These are phyloP conservation scores for Stenodema calcarata DNA, from an alignment of 2,888 invertebrate species.

Conservation along the genomic window DNA sequence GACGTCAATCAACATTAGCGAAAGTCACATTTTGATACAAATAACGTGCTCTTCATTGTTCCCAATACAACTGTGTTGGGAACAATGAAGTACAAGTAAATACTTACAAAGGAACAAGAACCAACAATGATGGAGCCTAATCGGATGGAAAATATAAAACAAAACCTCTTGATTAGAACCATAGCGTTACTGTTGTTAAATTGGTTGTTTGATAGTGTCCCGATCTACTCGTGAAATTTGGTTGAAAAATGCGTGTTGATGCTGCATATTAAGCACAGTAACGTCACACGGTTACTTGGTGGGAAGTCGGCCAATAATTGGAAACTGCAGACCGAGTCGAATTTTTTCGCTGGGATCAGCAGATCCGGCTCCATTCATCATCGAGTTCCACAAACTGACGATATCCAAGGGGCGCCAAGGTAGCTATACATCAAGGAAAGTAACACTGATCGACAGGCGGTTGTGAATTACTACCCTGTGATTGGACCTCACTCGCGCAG, in stretches of 20 bases:
- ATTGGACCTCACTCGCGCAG: neutral
- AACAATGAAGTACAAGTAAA: neutral
- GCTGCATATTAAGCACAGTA: neutral
- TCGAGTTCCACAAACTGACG: neutral
- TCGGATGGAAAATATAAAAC: conserved; percentile 43
- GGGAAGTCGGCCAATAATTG: neutral
- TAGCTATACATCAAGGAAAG: neutral
- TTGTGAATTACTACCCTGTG: neutral
- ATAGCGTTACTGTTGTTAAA: neutral
- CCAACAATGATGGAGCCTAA: conserved; percentile 45
- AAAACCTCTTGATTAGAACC: conserved; percentile 45
- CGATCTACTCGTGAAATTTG: too few relatives aligned
- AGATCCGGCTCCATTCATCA: neutral
- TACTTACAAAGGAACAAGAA: conserved; percentile 31
- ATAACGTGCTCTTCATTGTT: too few relatives aligned
- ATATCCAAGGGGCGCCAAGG: neutral
- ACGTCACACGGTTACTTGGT: neutral
- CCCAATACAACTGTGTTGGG: too few relatives aligned
- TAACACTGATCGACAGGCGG: neutral
- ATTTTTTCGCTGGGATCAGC: neutral
- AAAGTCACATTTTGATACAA: too few relatives aligned
- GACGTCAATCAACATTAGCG: too few relatives aligned
- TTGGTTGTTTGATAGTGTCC: too few relatives aligned
- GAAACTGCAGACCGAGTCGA: neutral
- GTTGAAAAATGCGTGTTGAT: too few relatives aligned